Evolutionary conservation across 2,113 vertebrate genomes (phyloP).

Genomic region (Gnathonemus longibarbis): DNA sequence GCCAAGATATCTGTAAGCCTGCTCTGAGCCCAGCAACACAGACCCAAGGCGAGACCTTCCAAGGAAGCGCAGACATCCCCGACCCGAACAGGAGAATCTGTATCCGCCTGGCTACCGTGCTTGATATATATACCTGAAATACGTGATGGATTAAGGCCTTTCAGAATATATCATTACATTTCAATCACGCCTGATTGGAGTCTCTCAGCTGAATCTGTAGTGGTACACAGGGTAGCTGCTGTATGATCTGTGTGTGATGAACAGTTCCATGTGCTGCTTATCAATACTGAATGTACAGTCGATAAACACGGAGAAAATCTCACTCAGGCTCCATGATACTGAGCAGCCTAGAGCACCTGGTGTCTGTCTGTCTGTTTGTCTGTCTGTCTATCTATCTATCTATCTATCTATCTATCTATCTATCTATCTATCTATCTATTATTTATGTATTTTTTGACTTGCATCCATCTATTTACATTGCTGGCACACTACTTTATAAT

Average conservation of each 20-base stretch:
- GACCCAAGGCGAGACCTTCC: not conserved
- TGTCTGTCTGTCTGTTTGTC: too few relatives aligned
- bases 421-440: too few relatives aligned
- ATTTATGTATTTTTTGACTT: not conserved
- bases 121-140: not conserved
- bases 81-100: not conserved
- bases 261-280: not conserved
- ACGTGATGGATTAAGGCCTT: not conserved
- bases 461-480: not conserved
- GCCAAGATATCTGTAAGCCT: not conserved
- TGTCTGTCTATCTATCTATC: not conserved
- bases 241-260: not conserved
- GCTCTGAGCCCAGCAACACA: not conserved
- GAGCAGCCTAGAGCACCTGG: not conserved
- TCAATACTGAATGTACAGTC: not conserved
- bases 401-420: not conserved
- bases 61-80: not conserved
- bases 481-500: not conserved
- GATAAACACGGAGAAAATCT: not conserved
- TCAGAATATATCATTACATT: not conserved
- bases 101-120: not conserved
- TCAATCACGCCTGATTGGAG: not conserved
- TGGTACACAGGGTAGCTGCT: not conserved
- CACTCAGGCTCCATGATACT: not conserved
- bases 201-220: not conserved